Base-by-base conservation (phyloP, 2,113 vertebrate genomes). In the Dasyprocta punctata region DNA sequence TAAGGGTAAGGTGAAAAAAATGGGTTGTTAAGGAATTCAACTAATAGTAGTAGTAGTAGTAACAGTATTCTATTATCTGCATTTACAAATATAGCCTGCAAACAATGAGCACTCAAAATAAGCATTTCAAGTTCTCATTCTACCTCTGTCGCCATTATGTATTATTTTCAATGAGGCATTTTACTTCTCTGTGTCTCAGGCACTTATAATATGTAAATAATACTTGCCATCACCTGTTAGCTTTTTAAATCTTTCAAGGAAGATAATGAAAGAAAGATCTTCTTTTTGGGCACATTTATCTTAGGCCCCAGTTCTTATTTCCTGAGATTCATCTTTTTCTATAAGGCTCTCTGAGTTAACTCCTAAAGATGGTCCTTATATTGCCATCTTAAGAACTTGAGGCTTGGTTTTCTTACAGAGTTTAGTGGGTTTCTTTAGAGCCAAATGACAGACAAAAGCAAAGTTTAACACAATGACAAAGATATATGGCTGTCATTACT, bases 391-490 rank as follows among this genome's bases (percentile, higher is more conserved):
- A 92, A 71, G 88, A 67, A 63, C 60, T 61, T 28, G 3, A 24
- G 44, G 5, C 11, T 94, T 77, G 17, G 30, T 69, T 73, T 95
- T 69, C 4, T 73, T 73, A 80, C 10, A 88, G 54, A 24, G 86
- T 88, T 58, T 85, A 41, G 14, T 83, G 52, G 86, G 26, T 84
- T 38, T 93, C 61, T 63, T 80, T 47, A 85, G 20, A 90, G 16
- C 8, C 47, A 41, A 91, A 89, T 65, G 26, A 80, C 38, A 81
- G 26, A 92, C 81, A 86, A 11, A 60, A 77, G 54, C 38, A 89
- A 96, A 77, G 7, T 49, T 85, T 78, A 92, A 60, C 36, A 78
- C 41, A 81, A 94, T 41, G 19, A 73, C 75, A 86, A 96, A 90
- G 2, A 90, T 67, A 65, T 12, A 60, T 47, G 14, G 7, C 83